Evolutionary conservation across 2,888 invertebrate genomes (phyloP).

Genomic region (Alviniconcha strummeri): DNA sequence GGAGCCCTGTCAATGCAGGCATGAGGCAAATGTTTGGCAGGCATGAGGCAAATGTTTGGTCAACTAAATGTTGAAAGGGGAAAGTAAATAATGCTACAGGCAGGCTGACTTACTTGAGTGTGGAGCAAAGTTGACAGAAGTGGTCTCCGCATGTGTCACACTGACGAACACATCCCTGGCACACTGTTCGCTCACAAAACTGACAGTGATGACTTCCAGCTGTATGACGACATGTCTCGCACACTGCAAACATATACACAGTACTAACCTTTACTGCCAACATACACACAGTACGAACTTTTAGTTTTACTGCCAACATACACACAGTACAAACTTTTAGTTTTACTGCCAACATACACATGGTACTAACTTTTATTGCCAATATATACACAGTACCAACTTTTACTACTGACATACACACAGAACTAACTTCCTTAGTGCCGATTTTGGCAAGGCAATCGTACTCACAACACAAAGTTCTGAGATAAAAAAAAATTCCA

Average conservation of each 20-base stretch:
- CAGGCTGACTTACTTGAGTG: neutral
- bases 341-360: neutral
- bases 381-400: too few relatives aligned
- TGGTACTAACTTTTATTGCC: neutral
- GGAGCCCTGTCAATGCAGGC: too few relatives aligned
- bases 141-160: neutral
- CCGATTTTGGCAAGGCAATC: too few relatives aligned
- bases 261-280: neutral
- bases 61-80: neutral
- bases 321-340: neutral
- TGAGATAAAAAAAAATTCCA: too few relatives aligned
- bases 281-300: neutral
- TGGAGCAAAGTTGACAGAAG: constrained; percentile 12
- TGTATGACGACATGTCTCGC: neutral
- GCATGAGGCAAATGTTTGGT: too few relatives aligned
- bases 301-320: neutral
- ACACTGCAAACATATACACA: neutral
- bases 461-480: too few relatives aligned
- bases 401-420: neutral
- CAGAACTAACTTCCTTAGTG: too few relatives aligned
- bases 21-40: too few relatives aligned
- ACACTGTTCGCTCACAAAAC: constrained; percentile 4
- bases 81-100: neutral
- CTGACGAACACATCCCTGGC: constrained; percentile 14
- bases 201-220: constrained; percentile 1